Conservation (phyloP, 1,140 invertebrate genomes). For the Drosophila sp. region DNA sequence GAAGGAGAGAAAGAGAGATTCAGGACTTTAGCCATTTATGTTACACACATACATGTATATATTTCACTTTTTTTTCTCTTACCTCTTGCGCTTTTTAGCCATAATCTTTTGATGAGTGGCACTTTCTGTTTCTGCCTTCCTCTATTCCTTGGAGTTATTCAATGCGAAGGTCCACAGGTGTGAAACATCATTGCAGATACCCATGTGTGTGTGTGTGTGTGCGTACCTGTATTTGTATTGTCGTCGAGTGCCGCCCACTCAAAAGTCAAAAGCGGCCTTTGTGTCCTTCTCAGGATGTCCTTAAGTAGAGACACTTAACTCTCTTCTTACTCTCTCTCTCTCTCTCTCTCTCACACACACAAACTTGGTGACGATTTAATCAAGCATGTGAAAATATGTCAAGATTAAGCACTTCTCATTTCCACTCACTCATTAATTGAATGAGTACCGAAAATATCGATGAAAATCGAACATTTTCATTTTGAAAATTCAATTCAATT, state of each 20-base stretch:
- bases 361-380: constrained; percentile 1
- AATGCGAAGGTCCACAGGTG: constrained; percentile 2
- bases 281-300: constrained; percentile 6
- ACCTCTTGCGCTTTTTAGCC: neutral
- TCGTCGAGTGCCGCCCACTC: neutral
- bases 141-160: neutral
- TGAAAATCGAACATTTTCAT: too few relatives aligned
- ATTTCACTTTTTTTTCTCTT: too few relatives aligned
- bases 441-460: neutral
- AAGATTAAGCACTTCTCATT: neutral
- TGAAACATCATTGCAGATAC: neutral
- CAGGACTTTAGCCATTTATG: constrained; percentile 1
- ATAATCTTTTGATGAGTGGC: constrained; percentile 12
- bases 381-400: constrained; percentile 2
- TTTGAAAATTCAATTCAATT: too few relatives aligned
- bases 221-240: neutral
- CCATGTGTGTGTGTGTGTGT: neutral
- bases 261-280: constrained; percentile 5
- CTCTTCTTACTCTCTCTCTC: neutral
- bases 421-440: neutral
- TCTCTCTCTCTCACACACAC: too few relatives aligned
- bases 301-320: constrained; percentile 10
- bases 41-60: neutral
- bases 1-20: neutral
- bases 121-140: neutral